A percentile compares a stretch with the other conserved stretches of the same genome.
Evolutionary conservation across 2,113 vertebrate species (phyloP).

Genomic region (Corythaeola cristata): DNA sequence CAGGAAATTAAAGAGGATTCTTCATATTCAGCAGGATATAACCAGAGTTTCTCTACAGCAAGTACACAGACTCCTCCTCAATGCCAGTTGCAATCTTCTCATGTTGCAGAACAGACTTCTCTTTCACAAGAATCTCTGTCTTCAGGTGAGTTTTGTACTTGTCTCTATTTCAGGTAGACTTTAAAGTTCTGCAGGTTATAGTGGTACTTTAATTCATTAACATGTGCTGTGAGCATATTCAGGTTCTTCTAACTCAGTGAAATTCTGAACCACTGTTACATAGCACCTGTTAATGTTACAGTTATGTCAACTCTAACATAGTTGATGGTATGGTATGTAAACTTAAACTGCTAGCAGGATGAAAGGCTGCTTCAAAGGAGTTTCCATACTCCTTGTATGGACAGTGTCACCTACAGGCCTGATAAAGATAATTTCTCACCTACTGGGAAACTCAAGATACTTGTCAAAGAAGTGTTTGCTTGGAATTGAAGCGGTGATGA

Average conservation of each 20-base stretch:
- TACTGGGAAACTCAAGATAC: background rate
- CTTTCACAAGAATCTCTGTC: conserved; percentile 72
- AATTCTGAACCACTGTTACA: background rate
- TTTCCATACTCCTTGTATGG: background rate
- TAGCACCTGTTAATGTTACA: background rate
- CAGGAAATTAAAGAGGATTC: conserved; percentile 78
- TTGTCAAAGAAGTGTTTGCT: background rate
- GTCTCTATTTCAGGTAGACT: background rate
- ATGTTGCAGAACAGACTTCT: conserved; percentile 76
- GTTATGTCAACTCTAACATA: background rate
- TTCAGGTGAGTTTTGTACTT: conserved; percentile 66
- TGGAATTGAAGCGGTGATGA: background rate
- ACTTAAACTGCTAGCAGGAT: background rate
- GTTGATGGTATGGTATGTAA: background rate
- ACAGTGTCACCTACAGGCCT: background rate
- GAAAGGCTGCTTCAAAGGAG: background rate
- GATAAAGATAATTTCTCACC: background rate
- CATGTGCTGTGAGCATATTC: background rate
- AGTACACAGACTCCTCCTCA: conserved; percentile 93
- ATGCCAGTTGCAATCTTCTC: conserved; percentile 75
- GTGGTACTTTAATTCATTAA: background rate
- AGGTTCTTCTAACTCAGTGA: background rate
- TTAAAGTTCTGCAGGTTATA: background rate
- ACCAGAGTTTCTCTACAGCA: conserved; percentile 81
- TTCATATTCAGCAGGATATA: conserved; percentile 75